A percentile compares a stretch with the other conserved stretches of the same genome.
Evolutionary conservation across 2,113 vertebrate genomes (phyloP).

Genomic region (Plecturocebus donacophilus): DNA sequence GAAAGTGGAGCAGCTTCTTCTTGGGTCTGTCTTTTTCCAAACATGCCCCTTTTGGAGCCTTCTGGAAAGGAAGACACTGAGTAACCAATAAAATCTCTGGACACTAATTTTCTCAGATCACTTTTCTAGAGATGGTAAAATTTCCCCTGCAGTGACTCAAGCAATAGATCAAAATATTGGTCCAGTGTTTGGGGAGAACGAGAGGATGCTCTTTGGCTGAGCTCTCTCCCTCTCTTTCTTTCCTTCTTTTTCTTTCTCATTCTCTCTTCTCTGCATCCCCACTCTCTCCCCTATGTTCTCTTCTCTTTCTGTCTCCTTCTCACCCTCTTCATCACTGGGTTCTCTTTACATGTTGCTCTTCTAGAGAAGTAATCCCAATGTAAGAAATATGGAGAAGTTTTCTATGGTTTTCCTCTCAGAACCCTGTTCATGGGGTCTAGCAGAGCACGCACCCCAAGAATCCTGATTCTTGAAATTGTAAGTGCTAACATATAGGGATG

Average conservation of each 20-base stretch:
- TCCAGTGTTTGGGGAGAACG: no score
- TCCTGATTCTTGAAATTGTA: background rate
- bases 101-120: background rate
- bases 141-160: no score
- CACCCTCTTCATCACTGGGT: no score
- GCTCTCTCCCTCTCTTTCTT: no score
- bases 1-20: background rate
- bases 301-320: no score
- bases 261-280: no score
- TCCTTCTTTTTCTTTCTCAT: no score
- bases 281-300: no score
- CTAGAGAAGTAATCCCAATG: background rate
- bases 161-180: no score
- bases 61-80: constrained; percentile 58
- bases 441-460: background rate
- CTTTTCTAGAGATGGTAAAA: no score
- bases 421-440: background rate
- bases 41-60: background rate
- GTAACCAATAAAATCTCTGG: background rate
- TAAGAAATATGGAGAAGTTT: background rate
- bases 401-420: constrained; percentile 1
- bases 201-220: no score
- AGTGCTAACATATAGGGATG: background rate
- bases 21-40: accelerated
- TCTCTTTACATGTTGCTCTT: no score